phyloP scores from a whole-genome alignment of 30 jellyfish, hydroid and myxozoan genomes.

The Aurelia sp. region DNA sequence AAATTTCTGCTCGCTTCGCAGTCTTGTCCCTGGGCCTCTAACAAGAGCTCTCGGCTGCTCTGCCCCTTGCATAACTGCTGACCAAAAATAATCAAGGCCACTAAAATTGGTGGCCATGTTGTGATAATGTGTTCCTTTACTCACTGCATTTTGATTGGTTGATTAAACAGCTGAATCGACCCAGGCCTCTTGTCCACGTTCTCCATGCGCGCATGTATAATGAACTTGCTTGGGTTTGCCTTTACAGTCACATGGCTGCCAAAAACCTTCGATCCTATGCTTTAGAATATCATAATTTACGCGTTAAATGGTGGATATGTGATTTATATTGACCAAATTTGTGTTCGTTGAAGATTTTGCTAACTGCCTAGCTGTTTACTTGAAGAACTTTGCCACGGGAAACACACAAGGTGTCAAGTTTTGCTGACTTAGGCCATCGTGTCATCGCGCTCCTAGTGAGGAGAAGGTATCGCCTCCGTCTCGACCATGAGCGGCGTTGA shows the following conservation, averaged over 20 bases:
- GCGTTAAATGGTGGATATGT: constrained; percentile 30
- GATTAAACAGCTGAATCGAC: constrained; percentile 72
- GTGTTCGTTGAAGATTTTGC: too few relatives aligned
- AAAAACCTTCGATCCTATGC: constrained; percentile 2
- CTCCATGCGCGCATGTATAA: constrained; percentile 73
- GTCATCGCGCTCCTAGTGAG: constrained; percentile 22
- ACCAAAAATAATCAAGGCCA: too few relatives aligned
- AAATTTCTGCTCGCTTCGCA: too few relatives aligned
- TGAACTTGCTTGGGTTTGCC: constrained; percentile 48
- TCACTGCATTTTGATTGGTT: constrained; percentile 71
- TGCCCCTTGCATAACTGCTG: too few relatives aligned
- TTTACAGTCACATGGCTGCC: constrained; percentile 74
- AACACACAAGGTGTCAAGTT: constrained; percentile 7
- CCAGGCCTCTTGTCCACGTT: constrained; percentile 86
- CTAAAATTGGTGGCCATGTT: constrained; percentile 14
- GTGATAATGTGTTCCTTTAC: constrained; percentile 55
- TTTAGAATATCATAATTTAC: not conserved
- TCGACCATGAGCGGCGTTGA: constrained; percentile 71
- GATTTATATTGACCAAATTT: not conserved
- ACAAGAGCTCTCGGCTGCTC: too few relatives aligned
- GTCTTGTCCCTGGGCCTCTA: too few relatives aligned
- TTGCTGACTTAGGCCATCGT: constrained; percentile 51
- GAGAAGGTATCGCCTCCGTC: constrained; percentile 18
- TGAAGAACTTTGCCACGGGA: too few relatives aligned
- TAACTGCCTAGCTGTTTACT: too few relatives aligned